Evolutionary conservation across 2,113 vertebrate species (phyloP).

Genomic region (Holacanthus passer): DNA sequence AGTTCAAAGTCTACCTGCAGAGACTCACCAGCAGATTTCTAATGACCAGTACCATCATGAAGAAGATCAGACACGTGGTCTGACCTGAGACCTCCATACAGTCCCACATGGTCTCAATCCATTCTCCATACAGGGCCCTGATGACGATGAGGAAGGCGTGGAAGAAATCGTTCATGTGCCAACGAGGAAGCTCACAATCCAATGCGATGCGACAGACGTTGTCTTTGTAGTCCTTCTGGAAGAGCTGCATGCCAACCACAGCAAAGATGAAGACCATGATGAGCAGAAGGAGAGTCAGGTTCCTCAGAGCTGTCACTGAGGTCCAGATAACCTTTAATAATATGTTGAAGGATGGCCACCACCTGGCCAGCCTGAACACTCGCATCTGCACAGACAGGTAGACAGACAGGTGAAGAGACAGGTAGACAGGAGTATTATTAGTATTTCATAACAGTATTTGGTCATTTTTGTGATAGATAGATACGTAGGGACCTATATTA

Average conservation of each 20-base stretch:
- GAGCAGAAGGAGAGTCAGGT: slow-evolving; percentile 89
- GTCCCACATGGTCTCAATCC: slow-evolving; percentile 96
- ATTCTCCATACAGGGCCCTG: slow-evolving; percentile 91
- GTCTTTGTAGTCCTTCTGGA: slow-evolving; percentile 88
- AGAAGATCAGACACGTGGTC: slow-evolving; percentile 89
- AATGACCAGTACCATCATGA: slow-evolving; percentile 92
- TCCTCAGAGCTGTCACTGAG: slow-evolving; percentile 88
- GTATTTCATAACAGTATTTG: not conserved
- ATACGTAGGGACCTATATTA: no score
- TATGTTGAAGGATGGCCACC: slow-evolving; percentile 92
- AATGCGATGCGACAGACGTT: slow-evolving; percentile 87
- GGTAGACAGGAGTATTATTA: not conserved
- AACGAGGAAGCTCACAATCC: slow-evolving; percentile 89
- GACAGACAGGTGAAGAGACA: not conserved
- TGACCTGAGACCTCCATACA: slow-evolving; percentile 94
- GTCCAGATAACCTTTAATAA: slow-evolving; percentile 92
- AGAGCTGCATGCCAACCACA: slow-evolving; percentile 93
- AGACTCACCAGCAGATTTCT: slow-evolving; percentile 93
- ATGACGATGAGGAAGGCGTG: slow-evolving; percentile 92
- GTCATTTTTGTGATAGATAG: not conserved
- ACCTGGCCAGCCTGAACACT: slow-evolving; percentile 93
- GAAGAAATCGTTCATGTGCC: slow-evolving; percentile 94
- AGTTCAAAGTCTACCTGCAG: no score
- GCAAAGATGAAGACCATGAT: slow-evolving; percentile 93
- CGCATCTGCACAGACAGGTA: slow-evolving; percentile 81